phyloP scores from a whole-genome alignment of 2,113 vertebrate species.

The Isichthys henryi region DNA sequence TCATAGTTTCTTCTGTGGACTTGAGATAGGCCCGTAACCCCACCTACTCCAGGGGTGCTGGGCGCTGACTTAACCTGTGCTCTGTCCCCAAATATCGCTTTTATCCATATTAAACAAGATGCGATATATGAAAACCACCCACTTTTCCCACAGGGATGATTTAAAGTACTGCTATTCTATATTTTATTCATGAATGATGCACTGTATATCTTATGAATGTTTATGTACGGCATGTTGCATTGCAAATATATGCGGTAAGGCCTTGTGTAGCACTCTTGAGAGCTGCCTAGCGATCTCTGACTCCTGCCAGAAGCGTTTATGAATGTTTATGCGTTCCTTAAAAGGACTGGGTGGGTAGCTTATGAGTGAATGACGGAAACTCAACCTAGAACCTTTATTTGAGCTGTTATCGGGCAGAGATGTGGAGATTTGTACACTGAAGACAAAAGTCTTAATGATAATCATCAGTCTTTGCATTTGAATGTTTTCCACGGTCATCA shows the following conservation, averaged over 20 bases:
- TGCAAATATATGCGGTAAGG: neutral
- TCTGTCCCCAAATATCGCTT: neutral
- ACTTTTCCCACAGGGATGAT: neutral
- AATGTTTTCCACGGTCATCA: neutral
- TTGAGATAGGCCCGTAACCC: neutral
- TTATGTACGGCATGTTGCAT: neutral
- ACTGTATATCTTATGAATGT: neutral
- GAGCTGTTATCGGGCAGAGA: neutral
- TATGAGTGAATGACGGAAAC: neutral
- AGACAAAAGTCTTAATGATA: neutral
- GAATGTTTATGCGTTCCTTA: neutral
- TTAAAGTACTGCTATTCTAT: neutral
- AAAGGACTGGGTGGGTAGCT: neutral
- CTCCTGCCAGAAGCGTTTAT: neutral
- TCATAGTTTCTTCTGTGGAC: neutral
- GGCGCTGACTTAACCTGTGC: neutral
- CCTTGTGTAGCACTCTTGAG: neutral
- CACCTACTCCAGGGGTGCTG: neutral
- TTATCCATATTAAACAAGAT: neutral
- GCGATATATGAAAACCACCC: neutral
- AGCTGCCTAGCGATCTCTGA: neutral
- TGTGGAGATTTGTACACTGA: neutral
- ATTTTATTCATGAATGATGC: neutral
- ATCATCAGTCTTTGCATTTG: neutral
- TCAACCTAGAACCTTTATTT: neutral